phyloP scores from a whole-genome alignment of 2,888 invertebrate species.

The Tupiocoris notatus region DNA sequence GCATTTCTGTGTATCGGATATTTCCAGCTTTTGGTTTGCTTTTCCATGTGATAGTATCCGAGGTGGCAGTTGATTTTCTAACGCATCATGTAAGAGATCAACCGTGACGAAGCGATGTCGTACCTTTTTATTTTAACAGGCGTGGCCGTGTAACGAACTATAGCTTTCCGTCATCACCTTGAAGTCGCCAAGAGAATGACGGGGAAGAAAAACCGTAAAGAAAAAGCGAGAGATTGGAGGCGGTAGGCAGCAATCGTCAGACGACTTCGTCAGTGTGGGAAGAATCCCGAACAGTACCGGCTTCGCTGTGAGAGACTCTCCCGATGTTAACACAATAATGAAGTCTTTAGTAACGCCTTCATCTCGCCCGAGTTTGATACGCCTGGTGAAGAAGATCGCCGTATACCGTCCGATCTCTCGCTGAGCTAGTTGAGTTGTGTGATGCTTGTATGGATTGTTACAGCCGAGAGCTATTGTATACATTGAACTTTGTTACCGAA shows the following conservation, averaged over 20 bases:
- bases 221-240: not conserved
- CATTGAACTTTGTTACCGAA: too few relatives aligned
- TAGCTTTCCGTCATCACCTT: not conserved
- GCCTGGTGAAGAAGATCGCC: not conserved
- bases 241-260: not conserved
- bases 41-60: too few relatives aligned
- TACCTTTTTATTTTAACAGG: not conserved
- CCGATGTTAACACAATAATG: not conserved
- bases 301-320: not conserved
- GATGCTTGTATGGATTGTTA: too few relatives aligned
- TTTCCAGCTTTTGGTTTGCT: too few relatives aligned
- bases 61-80: not conserved
- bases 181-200: not conserved
- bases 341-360: not conserved
- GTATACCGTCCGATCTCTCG: not conserved
- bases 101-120: not conserved
- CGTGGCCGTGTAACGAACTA: not conserved
- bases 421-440: not conserved
- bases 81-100: not conserved
- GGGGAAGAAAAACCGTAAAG: not conserved
- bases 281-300: not conserved
- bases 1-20: too few relatives aligned
- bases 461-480: too few relatives aligned
- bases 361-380: not conserved
- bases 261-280: not conserved